phyloP scores from a whole-genome alignment of 2,113 vertebrate species.

The Corythornis cristatus region DNA sequence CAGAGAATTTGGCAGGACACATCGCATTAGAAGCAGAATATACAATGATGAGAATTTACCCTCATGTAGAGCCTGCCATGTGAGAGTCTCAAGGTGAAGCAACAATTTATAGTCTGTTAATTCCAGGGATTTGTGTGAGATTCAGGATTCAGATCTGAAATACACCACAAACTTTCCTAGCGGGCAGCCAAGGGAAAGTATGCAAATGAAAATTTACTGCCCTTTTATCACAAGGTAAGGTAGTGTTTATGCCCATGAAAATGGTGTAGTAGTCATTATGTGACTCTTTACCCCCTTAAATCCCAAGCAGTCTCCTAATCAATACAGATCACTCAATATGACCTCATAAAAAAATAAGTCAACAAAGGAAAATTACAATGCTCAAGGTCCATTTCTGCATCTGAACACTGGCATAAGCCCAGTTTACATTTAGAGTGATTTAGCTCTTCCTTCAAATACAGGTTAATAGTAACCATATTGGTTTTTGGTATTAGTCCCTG shows the following conservation, averaged over 20 bases:
- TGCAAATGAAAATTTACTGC: background rate
- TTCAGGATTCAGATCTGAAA: background rate
- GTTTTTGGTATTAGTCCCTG: rapidly evolving
- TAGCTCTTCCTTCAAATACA: background rate
- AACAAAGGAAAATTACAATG: background rate
- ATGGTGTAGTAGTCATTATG: background rate
- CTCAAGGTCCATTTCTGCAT: background rate
- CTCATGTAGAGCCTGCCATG: background rate
- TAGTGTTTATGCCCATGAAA: background rate
- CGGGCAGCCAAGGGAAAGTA: background rate
- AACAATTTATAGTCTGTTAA: background rate
- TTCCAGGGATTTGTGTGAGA: background rate
- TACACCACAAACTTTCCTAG: background rate
- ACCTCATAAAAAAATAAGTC: background rate
- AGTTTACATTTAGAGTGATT: background rate
- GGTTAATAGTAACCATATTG: rapidly evolving
- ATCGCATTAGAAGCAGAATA: background rate
- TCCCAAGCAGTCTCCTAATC: background rate
- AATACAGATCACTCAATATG: background rate
- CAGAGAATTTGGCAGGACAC: background rate
- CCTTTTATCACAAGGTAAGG: background rate
- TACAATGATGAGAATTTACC: background rate
- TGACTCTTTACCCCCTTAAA: background rate
- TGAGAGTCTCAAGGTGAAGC: background rate
- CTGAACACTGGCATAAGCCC: background rate